Percentiles rank a stretch among this genome's conserved stretches.
Conservation (phyloP, 2,113 vertebrate species). For the Phodopus roborovskii region DNA sequence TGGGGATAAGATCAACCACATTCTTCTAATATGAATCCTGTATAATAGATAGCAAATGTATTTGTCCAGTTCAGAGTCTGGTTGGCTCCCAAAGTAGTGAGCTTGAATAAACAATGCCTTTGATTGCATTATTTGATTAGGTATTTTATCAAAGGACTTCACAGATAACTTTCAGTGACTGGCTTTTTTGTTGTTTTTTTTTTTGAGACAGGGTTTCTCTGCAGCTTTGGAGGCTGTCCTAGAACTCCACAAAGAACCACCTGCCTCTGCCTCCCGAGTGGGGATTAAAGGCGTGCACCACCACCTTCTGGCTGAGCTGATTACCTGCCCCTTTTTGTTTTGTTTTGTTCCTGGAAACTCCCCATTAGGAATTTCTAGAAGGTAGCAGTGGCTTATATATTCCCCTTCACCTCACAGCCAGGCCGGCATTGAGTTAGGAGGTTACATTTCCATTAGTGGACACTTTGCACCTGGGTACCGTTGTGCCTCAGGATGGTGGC, state of each 20-base stretch:
- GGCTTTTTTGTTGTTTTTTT: no score
- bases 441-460: neutral
- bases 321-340: neutral
- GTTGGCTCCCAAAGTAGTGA: neutral
- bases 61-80: neutral
- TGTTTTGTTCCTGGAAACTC: neutral
- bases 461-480: neutral
- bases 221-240: no score
- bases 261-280: no score
- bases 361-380: conserved; percentile 21
- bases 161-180: neutral
- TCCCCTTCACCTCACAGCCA: neutral
- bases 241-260: no score
- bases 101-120: neutral
- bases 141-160: conserved; percentile 27
- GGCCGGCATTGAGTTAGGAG: neutral
- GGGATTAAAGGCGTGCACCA: no score
- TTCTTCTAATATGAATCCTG: conserved; percentile 1
- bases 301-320: no score
- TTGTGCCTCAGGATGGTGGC: neutral
- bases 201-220: no score
- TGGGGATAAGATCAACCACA: conserved; percentile 22
- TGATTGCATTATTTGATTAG: conserved; percentile 34
- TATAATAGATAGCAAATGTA: neutral
- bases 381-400: neutral